Base-by-base conservation (phyloP, 2,797 vertebrate genomes). In the Xiphophorus birchmanni region DNA sequence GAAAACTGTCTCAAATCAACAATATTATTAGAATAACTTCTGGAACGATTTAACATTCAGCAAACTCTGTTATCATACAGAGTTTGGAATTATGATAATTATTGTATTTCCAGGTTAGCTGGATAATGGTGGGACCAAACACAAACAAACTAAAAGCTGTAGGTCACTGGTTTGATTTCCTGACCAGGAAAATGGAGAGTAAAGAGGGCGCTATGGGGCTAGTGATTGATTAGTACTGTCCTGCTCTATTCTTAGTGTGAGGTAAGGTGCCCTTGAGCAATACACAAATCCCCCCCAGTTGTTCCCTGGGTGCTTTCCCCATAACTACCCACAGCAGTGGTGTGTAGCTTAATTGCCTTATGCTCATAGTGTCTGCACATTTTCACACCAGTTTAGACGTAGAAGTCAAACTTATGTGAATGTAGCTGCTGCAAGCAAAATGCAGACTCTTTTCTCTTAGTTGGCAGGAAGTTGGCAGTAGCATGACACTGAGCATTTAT, bases 251-350 rank as follows among this genome's bases (percentile, higher is more conserved):
- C 21, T 71, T n/a, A 71, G 67, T 26, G 42, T 44, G 10, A 44
- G 23, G 42, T 26, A 42, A 71, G 67, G 67, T 71, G 67, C 67
- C 67, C 67, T 71, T 71, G 67, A 71, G 67, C 67, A 71, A 71
- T n/a, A 71, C 21, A 26, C 67, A 71, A 42, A n/a, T 71, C 40
- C 67, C 40, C 23, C 40, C 40, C 23, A 42, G 21, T n/a, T n/a
- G 37, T 21, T 71, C 67, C 67, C 67, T 42, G 23, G 40, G 23
- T 71, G 40, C 37, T 71, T 44, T 71, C n/a, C 37, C 67, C 42
- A n/a, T 13, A 71, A 71, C 67, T 44, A 69, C 37, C 21, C 65
- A 42, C 65, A 69, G 63, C 63, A 71, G 40, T 71, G 40, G 67
- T 71, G 67, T 71, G n/a, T 42, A 44, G 67, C 37, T 13, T 71